A percentile compares a stretch with the other conserved stretches of the same genome.
Evolutionary conservation across 1,140 invertebrate species (phyloP).

Genomic region (Drepana arcuata): DNA sequence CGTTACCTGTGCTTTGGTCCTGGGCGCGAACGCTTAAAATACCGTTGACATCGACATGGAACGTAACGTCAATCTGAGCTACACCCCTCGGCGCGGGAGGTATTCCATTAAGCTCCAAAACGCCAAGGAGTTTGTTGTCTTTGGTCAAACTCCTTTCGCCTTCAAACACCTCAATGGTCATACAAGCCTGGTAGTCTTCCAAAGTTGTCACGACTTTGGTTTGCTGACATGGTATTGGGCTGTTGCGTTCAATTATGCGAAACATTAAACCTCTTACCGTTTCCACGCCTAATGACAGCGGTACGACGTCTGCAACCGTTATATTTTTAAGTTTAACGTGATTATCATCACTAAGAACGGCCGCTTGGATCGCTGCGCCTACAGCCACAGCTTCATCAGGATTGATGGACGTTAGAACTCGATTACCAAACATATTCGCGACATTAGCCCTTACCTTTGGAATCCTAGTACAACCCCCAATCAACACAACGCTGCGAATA

Average conservation of each 20-base stretch:
- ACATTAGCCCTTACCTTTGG: conserved; percentile 68
- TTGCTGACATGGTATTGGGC: conserved; percentile 79
- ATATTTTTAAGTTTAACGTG: conserved; percentile 84
- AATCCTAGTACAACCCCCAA: conserved; percentile 78
- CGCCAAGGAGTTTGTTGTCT: conserved; percentile 86
- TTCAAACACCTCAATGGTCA: conserved; percentile 85
- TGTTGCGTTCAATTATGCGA: conserved; percentile 77
- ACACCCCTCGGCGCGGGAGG: conserved; percentile 73
- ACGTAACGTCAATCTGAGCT: conserved; percentile 75
- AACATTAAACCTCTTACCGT: conserved; percentile 80
- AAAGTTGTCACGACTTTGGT: conserved; percentile 78
- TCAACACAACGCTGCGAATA: conserved; percentile 78
- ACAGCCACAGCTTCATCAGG: conserved; percentile 86
- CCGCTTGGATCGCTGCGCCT: conserved; percentile 84
- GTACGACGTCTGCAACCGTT: conserved; percentile 80
- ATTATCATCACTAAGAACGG: conserved; percentile 78
- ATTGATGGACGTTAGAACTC: conserved; percentile 75
- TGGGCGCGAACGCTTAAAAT: conserved; percentile 86
- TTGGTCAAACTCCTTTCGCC: conserved; percentile 85
- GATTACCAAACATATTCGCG: not conserved
- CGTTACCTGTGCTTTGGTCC: conserved; percentile 78
- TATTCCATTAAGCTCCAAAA: conserved; percentile 81
- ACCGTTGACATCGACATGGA: conserved; percentile 86
- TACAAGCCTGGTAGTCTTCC: conserved; percentile 80
- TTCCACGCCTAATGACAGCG: conserved; percentile 80